Base-by-base conservation (phyloP, 2,797 vertebrate species). In the Gallinago solitaria region DNA sequence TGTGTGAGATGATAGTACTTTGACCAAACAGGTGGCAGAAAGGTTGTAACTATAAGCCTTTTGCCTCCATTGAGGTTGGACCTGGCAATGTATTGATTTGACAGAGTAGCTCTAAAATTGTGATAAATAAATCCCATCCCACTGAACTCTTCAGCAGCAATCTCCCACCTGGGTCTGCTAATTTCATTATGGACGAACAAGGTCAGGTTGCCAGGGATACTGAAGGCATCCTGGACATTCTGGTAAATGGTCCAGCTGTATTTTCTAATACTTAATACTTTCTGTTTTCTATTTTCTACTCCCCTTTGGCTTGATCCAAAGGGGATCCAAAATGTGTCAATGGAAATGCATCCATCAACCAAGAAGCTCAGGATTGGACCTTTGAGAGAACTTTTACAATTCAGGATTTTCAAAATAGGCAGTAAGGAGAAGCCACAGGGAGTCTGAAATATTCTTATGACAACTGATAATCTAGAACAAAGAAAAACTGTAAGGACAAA, bases 391-490 rank as follows among this genome's bases (percentile, higher is more conserved):
- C 21, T 95, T 86, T 32, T 61, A 30, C 61, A 83, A 82, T 73
- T 90, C 65, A 92, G 14, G 59, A 12, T 82, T 95, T 96, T 84
- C 16, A 74, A 91, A 96, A 96, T 96, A 92, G n/a, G 56, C 50
- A 78, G 21, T 32, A 94, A 90, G 69, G 56, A 93, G 89, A 93
- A 85, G 12, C 85, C 74, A 86, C 48, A 63, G 61, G 45, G 61
- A 95, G 71, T 91, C 64, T 83, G 95, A 94, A 95, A 93, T 41
- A 80, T 77, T 96, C 94, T 97, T 96, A 88, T 96, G 96, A 96
- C 93, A 97, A 89, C 61, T 71, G 90, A 96, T 95, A 94, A 94
- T 96, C 96, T 90, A 97, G 94, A 97, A 93, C 77, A 97, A 93
- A 75, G 33, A 80, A 97, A 95, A 96, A 73, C 54, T 93, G 68